A percentile compares a stretch with the other conserved stretches of the same genome.
Evolutionary conservation across 2,113 vertebrate species (phyloP).

Genomic region (Pungitius pungitius): DNA sequence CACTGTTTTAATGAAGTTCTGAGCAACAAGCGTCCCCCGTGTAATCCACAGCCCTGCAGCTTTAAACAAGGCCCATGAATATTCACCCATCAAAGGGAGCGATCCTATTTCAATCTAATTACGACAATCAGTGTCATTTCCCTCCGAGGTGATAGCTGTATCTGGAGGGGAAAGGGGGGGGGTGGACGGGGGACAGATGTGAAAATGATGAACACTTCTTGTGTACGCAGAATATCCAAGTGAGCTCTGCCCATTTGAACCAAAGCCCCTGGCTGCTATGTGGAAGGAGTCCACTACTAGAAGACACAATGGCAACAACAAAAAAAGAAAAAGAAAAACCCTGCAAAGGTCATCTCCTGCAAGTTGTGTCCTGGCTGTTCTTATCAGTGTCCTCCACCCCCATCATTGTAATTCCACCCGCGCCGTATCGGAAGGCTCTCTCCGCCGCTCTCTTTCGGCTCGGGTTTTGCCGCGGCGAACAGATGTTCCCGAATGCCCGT

Average conservation of each 20-base stretch:
- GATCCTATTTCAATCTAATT: background rate
- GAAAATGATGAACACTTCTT: background rate
- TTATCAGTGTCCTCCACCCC: constrained; percentile 28
- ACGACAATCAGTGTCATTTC: background rate
- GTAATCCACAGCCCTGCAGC: background rate
- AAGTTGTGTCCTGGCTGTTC: constrained; percentile 3
- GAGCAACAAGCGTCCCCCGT: background rate
- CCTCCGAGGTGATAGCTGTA: background rate
- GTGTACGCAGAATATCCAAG: background rate
- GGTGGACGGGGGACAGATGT: too few species aligned
- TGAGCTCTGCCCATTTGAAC: background rate
- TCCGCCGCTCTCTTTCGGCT: constrained; percentile 11
- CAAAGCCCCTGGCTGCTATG: background rate
- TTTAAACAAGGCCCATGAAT: background rate
- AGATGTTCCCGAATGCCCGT: constrained; percentile 42
- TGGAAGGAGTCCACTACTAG: background rate
- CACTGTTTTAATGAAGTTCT: background rate
- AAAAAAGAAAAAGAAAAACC: background rate
- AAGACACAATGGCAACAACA: background rate
- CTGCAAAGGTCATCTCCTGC: constrained; percentile 2
- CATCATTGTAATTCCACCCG: constrained; percentile 20
- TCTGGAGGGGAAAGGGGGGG: background rate
- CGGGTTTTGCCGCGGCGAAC: constrained; percentile 24
- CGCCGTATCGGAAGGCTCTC: background rate
- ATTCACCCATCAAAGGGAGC: background rate